phyloP scores from a whole-genome alignment of 2,797 vertebrate species.

The Delichon dasypus region DNA sequence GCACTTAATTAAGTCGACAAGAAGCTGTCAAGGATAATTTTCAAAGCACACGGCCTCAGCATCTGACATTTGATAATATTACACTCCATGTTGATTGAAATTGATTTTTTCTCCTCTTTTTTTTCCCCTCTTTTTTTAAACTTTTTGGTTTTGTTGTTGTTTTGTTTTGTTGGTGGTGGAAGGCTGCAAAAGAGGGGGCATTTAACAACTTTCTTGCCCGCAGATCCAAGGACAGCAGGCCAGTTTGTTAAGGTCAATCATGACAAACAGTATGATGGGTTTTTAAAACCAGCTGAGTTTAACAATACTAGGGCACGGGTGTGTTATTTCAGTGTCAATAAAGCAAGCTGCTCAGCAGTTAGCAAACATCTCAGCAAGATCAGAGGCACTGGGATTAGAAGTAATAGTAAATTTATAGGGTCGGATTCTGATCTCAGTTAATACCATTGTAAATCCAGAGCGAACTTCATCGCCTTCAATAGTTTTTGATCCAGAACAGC shows the following conservation, averaged over 20 bases:
- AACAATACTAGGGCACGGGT: slow-evolving; percentile 45
- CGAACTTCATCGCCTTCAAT: background rate
- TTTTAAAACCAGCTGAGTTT: slow-evolving; percentile 70
- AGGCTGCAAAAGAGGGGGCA: slow-evolving; percentile 59
- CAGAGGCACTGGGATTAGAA: background rate
- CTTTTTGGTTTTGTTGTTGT: background rate
- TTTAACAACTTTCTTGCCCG: slow-evolving; percentile 88
- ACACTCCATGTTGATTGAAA: slow-evolving; percentile 98
- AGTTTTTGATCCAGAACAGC: slow-evolving; percentile 15
- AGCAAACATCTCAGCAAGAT: slow-evolving; percentile 47
- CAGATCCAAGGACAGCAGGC: slow-evolving; percentile 87
- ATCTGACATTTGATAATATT: slow-evolving; percentile 99
- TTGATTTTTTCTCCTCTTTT: slow-evolving; percentile 85
- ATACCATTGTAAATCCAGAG: slow-evolving; percentile 32
- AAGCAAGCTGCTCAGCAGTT: slow-evolving; percentile 51
- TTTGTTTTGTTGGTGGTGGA: background rate
- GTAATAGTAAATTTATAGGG: slow-evolving; percentile 42
- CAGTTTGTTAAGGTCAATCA: slow-evolving; percentile 78
- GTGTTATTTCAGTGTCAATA: slow-evolving; percentile 70
- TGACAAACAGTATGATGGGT: slow-evolving; percentile 83
- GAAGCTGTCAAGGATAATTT: slow-evolving; percentile 99
- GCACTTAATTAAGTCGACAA: slow-evolving; percentile 99
- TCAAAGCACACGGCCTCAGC: slow-evolving; percentile 84
- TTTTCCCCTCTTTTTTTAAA: background rate
- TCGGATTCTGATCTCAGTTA: slow-evolving; percentile 39